Evolutionary conservation across 1,140 invertebrate species (phyloP), one percentile per base, ranked within the genome.

Genomic region (Penaeus japonicus): DNA sequence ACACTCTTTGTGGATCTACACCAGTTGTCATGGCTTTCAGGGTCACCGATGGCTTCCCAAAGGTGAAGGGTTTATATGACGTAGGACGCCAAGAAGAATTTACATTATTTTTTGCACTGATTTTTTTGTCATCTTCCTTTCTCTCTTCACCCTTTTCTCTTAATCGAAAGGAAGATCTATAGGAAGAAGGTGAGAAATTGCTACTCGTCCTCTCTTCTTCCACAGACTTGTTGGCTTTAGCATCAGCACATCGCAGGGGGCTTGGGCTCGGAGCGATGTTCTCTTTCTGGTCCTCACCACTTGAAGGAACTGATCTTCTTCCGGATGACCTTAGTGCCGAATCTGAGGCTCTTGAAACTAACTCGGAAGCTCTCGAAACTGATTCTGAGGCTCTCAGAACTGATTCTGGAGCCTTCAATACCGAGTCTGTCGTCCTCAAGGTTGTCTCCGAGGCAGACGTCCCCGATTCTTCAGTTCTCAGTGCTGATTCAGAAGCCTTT

Each of bases 241-340:
- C 30, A 7, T 85, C 84, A 24, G 22, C 78, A 55, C 55, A 30
- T 55, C 65, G 54, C 3, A 24, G 32, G 32, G 73, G 27, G 32
- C 27, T 55, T 4, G 54, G 54, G 12, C 57, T 32, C 2, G 87
- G 87, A 0, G 87, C 87, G 53, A 88, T 88, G 35, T 88, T 88
- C 54, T 88, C 87, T 24, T 88, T 88, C 20, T 88, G 87, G n/a
- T 88, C 87, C 20, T 65, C 70, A 10, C 32, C 65, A 22, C 27
- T 53, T 4, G 30, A n/a, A 5, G 32, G n/a, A 7, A 17, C 65
- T 22, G 27, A 55, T 20, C 80, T 39, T 77, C 87, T 47, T 15
- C 47, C 47, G 15, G 47, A 47, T 7, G 5, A 47, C 47, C 47
- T 47, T 7, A 47, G 47, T 15, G 15, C 0, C 15, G 47, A 47